Percentiles rank a stretch among this genome's conserved stretches.
phyloP scores from a whole-genome alignment of 2,888 invertebrate species.

The Azorinus chamasolen region DNA sequence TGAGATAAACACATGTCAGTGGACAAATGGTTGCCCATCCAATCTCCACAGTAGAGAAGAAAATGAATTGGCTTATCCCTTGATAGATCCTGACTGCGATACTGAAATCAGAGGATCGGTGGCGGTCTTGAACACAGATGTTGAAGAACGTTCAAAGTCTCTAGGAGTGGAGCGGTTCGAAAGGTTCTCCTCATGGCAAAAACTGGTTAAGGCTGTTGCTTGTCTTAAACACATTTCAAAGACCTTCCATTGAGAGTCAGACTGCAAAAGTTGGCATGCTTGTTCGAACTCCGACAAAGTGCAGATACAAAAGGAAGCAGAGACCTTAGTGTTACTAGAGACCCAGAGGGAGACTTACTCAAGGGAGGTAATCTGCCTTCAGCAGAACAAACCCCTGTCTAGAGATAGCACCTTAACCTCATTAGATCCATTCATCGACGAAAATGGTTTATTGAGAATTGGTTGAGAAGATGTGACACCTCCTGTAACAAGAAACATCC shows the following conservation, averaged over 20 bases:
- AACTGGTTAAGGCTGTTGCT: no score
- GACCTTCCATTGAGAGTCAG: no score
- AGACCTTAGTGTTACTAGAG: constrained; percentile 28
- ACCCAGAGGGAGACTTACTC: constrained; percentile 41
- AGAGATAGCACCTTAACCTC: constrained; percentile 29
- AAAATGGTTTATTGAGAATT: constrained; percentile 41
- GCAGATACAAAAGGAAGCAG: constrained; percentile 6
- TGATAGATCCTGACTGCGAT: constrained; percentile 35
- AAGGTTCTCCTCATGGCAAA: constrained; percentile 53
- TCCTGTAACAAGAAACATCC: constrained; percentile 10
- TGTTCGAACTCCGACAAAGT: constrained; percentile 10
- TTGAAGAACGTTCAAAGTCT: no score
- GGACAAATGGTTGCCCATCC: no score
- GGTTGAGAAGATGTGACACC: constrained; percentile 24
- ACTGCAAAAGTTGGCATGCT: constrained; percentile 42
- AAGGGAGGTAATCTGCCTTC: constrained; percentile 19
- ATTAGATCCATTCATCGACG: constrained; percentile 36
- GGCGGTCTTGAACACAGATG: no score
- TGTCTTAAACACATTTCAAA: no score
- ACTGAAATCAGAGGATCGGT: constrained; percentile 35
- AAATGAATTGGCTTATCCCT: no score
- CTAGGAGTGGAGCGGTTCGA: constrained; percentile 38
- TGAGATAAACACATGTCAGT: background rate
- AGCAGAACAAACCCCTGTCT: constrained; percentile 5
- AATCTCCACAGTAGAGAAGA: no score